Conservation (phyloP, 2,888 invertebrate species). For the Antheraea yamamai region DNA sequence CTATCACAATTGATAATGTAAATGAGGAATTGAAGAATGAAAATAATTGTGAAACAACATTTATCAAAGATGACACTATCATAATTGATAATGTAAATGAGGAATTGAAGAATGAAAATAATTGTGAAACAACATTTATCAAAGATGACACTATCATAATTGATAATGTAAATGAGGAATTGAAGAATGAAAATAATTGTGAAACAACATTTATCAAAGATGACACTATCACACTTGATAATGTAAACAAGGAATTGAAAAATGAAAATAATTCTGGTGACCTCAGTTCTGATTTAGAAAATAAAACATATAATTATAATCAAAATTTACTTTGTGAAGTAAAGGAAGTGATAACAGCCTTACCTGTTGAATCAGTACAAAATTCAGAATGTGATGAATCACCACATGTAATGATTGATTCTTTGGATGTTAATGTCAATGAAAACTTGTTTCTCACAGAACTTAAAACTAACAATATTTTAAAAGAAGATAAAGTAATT, state of each 20-base stretch:
- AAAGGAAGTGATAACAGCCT: neutral
- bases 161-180: conserved; percentile 8
- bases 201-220: conserved; percentile 67
- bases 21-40: conserved; percentile 9
- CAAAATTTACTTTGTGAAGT: neutral
- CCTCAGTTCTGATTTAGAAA: neutral
- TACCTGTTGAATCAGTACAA: neutral
- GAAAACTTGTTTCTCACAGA: neutral
- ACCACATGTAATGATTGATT: neutral
- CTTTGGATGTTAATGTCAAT: neutral
- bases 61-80: conserved; percentile 53
- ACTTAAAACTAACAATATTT: neutral
- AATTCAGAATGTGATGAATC: neutral
- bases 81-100: conserved; percentile 4
- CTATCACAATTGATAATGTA: conserved; percentile 21
- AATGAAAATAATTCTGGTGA: conserved; percentile 24
- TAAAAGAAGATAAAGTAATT: neutral
- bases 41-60: conserved; percentile 66
- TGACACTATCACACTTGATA: conserved; percentile 33
- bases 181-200: conserved; percentile 43
- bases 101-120: conserved; percentile 7
- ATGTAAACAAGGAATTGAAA: conserved; percentile 14
- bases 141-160: conserved; percentile 46
- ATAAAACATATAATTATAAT: neutral
- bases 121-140: conserved; percentile 72